These are phyloP conservation scores for Saccostrea glomerata DNA, from an alignment of 1,140 invertebrate genomes.

Conservation along the genomic window DNA sequence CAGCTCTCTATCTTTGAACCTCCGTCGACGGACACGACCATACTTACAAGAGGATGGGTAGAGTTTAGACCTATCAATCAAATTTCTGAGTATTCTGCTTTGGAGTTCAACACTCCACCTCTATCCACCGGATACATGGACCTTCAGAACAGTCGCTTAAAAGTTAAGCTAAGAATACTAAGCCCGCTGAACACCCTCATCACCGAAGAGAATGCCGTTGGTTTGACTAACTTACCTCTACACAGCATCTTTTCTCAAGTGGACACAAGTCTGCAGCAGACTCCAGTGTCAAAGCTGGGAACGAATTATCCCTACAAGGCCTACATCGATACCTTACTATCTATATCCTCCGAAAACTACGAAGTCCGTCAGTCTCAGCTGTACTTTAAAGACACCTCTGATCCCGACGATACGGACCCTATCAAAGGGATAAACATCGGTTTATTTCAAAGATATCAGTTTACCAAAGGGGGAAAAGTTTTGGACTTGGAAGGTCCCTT, in stretches of 20 bases:
- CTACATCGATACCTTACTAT: slow-evolving; percentile 54
- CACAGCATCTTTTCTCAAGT: slow-evolving; percentile 38
- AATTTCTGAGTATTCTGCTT: slow-evolving; percentile 7
- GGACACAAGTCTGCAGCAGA: slow-evolving; percentile 40
- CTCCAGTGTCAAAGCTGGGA: slow-evolving; percentile 37
- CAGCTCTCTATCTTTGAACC: slow-evolving; percentile 6
- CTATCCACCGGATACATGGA: slow-evolving; percentile 44
- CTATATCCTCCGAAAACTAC: background rate
- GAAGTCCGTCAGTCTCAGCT: slow-evolving; percentile 15
- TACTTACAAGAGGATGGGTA: slow-evolving; percentile 32
- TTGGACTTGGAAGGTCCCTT: slow-evolving; percentile 13
- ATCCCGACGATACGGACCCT: slow-evolving; percentile 13
- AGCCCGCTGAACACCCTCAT: background rate
- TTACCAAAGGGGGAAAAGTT: slow-evolving; percentile 27
- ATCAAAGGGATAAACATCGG: slow-evolving; percentile 48
- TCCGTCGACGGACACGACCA: slow-evolving; percentile 2
- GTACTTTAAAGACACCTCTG: slow-evolving; percentile 26
- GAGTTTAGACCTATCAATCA: slow-evolving; percentile 43
- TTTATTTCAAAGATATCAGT: slow-evolving; percentile 38
- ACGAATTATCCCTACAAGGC: slow-evolving; percentile 55
- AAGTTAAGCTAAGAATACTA: slow-evolving; percentile 11
- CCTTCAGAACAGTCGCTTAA: slow-evolving; percentile 39
- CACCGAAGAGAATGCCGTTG: background rate
- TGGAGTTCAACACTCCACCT: slow-evolving; percentile 49
- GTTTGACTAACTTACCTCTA: slow-evolving; percentile 24